Evolutionary conservation across 2,888 invertebrate genomes (phyloP).

Genomic region (Epiperipatus broadwayi): DNA sequence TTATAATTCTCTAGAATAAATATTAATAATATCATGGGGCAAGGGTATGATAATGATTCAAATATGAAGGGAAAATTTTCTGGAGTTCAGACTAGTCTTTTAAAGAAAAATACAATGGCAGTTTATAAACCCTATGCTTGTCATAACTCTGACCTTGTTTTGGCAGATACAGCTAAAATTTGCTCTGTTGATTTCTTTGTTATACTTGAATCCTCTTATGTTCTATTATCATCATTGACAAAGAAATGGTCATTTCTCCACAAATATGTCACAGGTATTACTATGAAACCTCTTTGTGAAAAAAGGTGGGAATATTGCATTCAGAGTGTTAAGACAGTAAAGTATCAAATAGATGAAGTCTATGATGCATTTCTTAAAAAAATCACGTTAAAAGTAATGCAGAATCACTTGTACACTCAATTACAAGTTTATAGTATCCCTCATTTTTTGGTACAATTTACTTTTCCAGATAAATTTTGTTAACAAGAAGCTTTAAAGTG

Average conservation of each 20-base stretch:
- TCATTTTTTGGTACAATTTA: neutral
- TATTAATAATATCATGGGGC: slow-evolving; percentile 4
- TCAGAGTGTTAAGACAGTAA: neutral
- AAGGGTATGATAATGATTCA: slow-evolving; percentile 12
- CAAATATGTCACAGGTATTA: slow-evolving; percentile 1
- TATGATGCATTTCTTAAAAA: slow-evolving; percentile 1
- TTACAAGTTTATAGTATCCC: too few relatives aligned
- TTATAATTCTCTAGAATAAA: neutral
- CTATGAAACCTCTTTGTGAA: slow-evolving; percentile 1
- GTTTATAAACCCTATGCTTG: slow-evolving; percentile 9
- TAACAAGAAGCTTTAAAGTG: neutral
- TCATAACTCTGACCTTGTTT: slow-evolving; percentile 10
- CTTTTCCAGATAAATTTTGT: slow-evolving; percentile 4
- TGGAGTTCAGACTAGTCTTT: slow-evolving; percentile 9
- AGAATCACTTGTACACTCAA: neutral
- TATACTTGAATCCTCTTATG: slow-evolving; percentile 3
- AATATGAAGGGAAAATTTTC: slow-evolving; percentile 10
- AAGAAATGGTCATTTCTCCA: neutral
- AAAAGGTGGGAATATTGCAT: slow-evolving; percentile 5
- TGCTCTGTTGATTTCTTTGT: slow-evolving; percentile 7
- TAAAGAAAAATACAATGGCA: slow-evolving; percentile 8
- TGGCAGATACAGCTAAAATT: slow-evolving; percentile 5
- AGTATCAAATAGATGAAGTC: neutral
- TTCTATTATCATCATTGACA: slow-evolving; percentile 5
- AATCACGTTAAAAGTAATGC: neutral